Conservation (phyloP, 92 coral and sea anemone species). For the Pocillopora grandis region DNA sequence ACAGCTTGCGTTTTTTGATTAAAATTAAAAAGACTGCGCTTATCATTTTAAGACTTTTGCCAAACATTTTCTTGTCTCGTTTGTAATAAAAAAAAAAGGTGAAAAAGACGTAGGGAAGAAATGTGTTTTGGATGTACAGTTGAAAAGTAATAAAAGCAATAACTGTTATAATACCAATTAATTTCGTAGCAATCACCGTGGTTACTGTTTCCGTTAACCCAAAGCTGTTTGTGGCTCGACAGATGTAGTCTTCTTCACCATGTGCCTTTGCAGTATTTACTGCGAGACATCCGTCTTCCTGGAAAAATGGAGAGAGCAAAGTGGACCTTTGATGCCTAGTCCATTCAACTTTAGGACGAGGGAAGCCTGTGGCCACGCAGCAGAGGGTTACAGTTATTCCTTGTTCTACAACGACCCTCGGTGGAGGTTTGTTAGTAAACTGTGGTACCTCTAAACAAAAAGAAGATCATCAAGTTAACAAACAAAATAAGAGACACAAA, state of each 20-base stretch:
- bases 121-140: not conserved
- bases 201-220: slow-evolving; percentile 5
- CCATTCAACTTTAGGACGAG: slow-evolving; percentile 17
- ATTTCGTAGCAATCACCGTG: not conserved
- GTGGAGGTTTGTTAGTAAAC: not conserved
- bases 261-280: not conserved
- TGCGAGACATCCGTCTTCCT: slow-evolving; percentile 16
- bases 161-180: not conserved
- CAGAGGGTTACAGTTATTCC: not conserved
- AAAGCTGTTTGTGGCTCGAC: not conserved
- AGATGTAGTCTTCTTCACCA: not conserved
- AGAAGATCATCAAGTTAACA: not conserved
- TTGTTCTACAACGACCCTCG: not conserved
- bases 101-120: not conserved
- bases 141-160: not conserved
- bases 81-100: too few relatives aligned
- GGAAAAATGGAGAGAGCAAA: not conserved
- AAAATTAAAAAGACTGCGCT: too few relatives aligned
- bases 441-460: not conserved
- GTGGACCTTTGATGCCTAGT: not conserved
- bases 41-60: too few relatives aligned
- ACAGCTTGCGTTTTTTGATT: not conserved
- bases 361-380: slow-evolving; percentile 6
- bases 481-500: too few relatives aligned
- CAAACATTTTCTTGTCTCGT: too few relatives aligned